phyloP scores from a whole-genome alignment of 2,113 vertebrate genomes.

The Panthera uncia region DNA sequence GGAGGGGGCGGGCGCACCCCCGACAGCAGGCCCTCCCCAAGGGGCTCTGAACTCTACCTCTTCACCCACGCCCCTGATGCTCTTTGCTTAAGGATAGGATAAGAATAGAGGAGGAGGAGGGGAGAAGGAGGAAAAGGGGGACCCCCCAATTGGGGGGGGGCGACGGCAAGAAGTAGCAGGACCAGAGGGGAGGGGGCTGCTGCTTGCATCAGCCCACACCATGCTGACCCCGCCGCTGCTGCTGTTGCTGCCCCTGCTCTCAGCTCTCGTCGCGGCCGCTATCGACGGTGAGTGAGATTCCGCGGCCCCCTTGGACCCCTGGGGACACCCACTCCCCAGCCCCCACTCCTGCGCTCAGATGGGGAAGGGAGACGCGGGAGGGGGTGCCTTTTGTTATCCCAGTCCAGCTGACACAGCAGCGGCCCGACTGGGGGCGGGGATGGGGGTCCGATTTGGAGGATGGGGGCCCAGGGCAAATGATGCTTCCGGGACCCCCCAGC shows the following conservation, averaged over 20 bases:
- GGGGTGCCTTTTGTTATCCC: conserved; percentile 81
- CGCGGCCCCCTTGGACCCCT: conserved; percentile 60
- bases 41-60: conserved; percentile 63
- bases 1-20: conserved; percentile 58
- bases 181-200: conserved; percentile 66
- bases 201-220: conserved; percentile 71
- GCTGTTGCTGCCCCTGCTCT: conserved; percentile 73
- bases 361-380: conserved; percentile 71
- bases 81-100: conserved; percentile 63
- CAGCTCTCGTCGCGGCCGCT: conserved; percentile 71
- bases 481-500: conserved; percentile 67
- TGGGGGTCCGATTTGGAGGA: conserved; percentile 71
- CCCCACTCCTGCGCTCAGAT: conserved; percentile 57
- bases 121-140: conserved; percentile 62
- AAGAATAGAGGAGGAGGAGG: conserved; percentile 63
- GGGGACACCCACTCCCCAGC: conserved; percentile 72
- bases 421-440: conserved; percentile 69
- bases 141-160: conserved; percentile 74
- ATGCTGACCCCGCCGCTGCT: conserved; percentile 77
- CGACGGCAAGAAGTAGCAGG: conserved; percentile 67
- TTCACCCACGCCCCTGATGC: conserved; percentile 66
- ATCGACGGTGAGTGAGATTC: conserved; percentile 78
- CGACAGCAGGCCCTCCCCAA: conserved; percentile 42
- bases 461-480: conserved; percentile 66
- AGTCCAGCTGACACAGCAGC: conserved; percentile 79